These are phyloP conservation scores for Drosophila meridiana DNA, from an alignment of 2,888 invertebrate species.

Conservation along the genomic window DNA sequence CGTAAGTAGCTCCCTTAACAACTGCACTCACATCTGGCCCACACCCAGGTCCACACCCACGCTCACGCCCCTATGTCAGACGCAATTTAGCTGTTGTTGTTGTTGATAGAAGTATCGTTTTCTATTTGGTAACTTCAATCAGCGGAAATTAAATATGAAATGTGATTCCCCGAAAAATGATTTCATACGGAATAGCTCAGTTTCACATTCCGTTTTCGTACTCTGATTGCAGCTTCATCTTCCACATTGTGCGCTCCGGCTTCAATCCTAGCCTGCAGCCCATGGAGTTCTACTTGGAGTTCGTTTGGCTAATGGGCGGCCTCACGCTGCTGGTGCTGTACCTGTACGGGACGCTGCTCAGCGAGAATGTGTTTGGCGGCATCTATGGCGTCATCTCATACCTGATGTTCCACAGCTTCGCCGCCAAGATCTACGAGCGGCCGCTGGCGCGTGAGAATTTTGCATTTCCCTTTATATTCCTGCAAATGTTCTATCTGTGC, in stretches of 20 bases:
- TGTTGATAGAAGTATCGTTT: too few species aligned
- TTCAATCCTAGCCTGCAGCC: constrained; percentile 86
- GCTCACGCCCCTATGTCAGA: too few species aligned
- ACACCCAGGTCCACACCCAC: background rate
- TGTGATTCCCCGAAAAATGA: too few species aligned
- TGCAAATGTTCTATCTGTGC: constrained; percentile 90
- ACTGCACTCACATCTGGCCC: background rate
- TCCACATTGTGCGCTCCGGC: constrained; percentile 70
- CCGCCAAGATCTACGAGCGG: constrained; percentile 93
- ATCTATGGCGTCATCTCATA: constrained; percentile 89
- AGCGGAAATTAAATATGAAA: background rate
- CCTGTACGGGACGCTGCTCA: constrained; percentile 88
- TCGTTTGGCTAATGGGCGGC: constrained; percentile 91
- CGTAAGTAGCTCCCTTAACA: constrained; percentile 63
- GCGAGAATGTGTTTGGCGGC: constrained; percentile 91
- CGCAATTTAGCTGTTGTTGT: too few species aligned
- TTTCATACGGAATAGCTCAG: background rate
- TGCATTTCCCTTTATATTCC: constrained; percentile 91
- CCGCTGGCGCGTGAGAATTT: constrained; percentile 95
- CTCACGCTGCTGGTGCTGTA: constrained; percentile 90
- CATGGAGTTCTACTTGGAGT: constrained; percentile 92
- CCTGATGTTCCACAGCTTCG: constrained; percentile 93
- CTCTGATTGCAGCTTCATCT: constrained; percentile 73
- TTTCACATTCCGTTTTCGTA: background rate
- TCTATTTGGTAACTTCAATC: too few species aligned